Percentiles rank a stretch among this genome's conserved stretches.
phyloP scores from a whole-genome alignment of 1,140 invertebrate species.

The Asbolus verrucosus region DNA sequence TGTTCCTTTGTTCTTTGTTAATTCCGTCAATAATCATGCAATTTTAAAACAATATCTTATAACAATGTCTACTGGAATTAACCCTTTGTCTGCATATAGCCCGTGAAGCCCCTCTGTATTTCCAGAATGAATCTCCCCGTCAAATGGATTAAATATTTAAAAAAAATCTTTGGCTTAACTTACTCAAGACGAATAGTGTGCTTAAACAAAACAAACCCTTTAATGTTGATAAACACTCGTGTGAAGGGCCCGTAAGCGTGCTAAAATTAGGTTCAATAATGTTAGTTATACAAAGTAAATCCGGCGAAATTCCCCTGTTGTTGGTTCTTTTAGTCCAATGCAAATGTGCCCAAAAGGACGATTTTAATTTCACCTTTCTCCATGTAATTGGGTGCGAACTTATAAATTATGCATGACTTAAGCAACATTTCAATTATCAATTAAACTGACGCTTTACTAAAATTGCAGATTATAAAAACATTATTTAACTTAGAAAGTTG shows the following conservation, averaged over 20 bases:
- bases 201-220: conserved; percentile 3
- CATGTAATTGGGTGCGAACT: conserved; percentile 34
- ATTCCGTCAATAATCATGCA: conserved; percentile 27
- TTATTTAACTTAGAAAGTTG: background rate
- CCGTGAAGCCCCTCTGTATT: background rate
- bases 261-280: conserved; percentile 16
- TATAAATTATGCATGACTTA: conserved; percentile 37
- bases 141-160: background rate
- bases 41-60: conserved; percentile 25
- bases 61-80: conserved; percentile 8
- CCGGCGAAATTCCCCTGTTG: conserved; percentile 12
- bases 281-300: conserved; percentile 15
- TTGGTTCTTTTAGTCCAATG: conserved; percentile 31
- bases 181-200: background rate
- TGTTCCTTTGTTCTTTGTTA: background rate
- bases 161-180: background rate
- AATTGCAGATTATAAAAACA: conserved; percentile 22
- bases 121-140: background rate
- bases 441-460: conserved; percentile 15
- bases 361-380: conserved; percentile 34
- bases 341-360: conserved; percentile 30
- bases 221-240: conserved; percentile 9
- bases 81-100: conserved; percentile 1
- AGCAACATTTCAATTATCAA: conserved; percentile 32
- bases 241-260: conserved; percentile 1